These are phyloP conservation scores for Acrocera orbiculus DNA, from an alignment of 2,888 invertebrate genomes.

Conservation along the genomic window DNA sequence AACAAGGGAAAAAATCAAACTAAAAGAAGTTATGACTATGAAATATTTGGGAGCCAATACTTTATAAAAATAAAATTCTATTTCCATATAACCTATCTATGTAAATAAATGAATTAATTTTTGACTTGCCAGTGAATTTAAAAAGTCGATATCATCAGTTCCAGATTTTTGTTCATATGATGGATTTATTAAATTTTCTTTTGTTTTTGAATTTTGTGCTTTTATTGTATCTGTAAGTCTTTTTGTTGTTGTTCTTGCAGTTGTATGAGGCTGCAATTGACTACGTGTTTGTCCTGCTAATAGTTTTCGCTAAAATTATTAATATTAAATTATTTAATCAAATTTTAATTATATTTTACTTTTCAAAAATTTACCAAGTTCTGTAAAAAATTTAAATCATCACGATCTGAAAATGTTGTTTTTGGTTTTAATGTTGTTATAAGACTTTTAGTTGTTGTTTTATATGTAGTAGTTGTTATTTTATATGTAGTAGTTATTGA, in stretches of 20 bases:
- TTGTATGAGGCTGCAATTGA: constrained; percentile 10
- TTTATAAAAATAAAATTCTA: too few species aligned
- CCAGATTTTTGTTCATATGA: constrained; percentile 34
- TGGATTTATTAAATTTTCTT: constrained; percentile 18
- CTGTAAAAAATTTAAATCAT: constrained; percentile 41
- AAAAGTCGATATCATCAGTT: constrained; percentile 40
- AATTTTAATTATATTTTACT: neutral
- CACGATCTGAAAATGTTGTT: constrained; percentile 33
- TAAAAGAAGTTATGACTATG: too few species aligned
- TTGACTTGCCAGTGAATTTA: constrained; percentile 39
- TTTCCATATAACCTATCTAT: too few species aligned
- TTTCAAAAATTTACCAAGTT: constrained; percentile 34
- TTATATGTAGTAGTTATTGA: constrained; percentile 24
- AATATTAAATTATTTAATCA: neutral
- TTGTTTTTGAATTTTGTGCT: constrained; percentile 13
- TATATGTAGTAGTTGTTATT: constrained; percentile 12
- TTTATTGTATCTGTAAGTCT: constrained; percentile 17
- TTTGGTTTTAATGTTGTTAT: constrained; percentile 7
- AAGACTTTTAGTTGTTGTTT: constrained; percentile 6
- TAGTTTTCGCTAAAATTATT: constrained; percentile 11
- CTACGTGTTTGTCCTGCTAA: constrained; percentile 10
- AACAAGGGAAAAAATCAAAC: too few species aligned
- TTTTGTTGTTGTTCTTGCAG: constrained; percentile 18
- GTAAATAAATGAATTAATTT: too few species aligned
- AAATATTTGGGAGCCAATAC: too few species aligned